These are phyloP conservation scores for Crotophaga sulcirostris DNA, from an alignment of 2,113 vertebrate genomes.

Conservation along the genomic window DNA sequence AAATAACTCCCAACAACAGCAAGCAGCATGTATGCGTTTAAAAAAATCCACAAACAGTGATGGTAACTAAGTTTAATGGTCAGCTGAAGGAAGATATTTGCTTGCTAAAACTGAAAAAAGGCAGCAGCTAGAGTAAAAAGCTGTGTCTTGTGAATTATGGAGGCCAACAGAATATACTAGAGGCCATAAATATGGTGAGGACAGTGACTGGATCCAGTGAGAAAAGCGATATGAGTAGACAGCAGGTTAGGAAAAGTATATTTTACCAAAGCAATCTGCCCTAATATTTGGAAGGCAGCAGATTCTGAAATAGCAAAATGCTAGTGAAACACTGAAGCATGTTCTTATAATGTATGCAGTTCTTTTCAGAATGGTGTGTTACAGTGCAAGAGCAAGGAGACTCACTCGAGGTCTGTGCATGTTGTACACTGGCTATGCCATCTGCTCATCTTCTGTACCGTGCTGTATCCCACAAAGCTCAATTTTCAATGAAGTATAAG, in stretches of 20 bases:
- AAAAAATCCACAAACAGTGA: background rate
- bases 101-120: background rate
- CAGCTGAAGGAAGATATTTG: background rate
- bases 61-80: background rate
- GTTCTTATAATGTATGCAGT: background rate
- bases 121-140: background rate
- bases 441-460: background rate
- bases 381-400: background rate
- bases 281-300: background rate
- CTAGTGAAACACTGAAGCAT: background rate
- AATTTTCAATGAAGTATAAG: background rate
- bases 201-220: background rate
- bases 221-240: background rate
- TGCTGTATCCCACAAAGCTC: background rate
- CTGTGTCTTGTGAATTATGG: background rate
- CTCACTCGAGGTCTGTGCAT: background rate
- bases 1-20: background rate
- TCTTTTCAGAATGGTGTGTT: background rate
- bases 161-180: background rate
- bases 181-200: background rate
- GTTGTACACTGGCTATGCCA: background rate
- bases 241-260: background rate
- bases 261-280: background rate
- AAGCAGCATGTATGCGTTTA: background rate
- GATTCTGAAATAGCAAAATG: background rate